These are phyloP conservation scores for Aythya baeri DNA, from an alignment of 2,113 vertebrate species.

Conservation along the genomic window DNA sequence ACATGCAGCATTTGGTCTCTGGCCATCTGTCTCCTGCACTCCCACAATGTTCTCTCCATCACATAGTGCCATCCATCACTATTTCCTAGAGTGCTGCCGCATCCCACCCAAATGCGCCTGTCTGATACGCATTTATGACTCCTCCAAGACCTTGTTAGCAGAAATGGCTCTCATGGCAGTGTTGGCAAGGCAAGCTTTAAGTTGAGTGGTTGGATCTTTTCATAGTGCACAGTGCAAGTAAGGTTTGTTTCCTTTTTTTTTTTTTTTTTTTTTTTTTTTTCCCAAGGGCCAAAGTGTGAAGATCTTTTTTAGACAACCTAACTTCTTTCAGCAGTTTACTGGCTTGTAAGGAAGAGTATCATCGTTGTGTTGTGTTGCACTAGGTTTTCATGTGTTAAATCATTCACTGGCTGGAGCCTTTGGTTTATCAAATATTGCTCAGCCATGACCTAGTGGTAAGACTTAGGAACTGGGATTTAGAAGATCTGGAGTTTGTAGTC, in stretches of 20 bases:
- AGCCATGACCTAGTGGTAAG: not conserved
- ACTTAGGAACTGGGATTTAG: not conserved
- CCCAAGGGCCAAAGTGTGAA: not conserved
- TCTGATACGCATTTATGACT: not conserved
- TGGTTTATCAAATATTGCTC: not conserved
- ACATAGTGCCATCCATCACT: conserved; percentile 52
- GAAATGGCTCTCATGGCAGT: not conserved
- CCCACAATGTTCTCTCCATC: conserved; percentile 46
- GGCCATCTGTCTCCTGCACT: conserved; percentile 51
- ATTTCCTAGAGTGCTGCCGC: not conserved
- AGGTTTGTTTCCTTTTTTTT: not conserved
- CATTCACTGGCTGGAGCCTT: not conserved
- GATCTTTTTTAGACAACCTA: not conserved
- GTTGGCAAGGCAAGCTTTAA: not conserved
- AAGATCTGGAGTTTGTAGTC: not conserved
- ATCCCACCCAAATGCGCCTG: not conserved
- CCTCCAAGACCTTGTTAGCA: not conserved
- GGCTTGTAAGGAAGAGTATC: not conserved
- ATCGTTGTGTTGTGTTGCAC: not conserved
- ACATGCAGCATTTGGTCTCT: conserved; percentile 47
- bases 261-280: not conserved
- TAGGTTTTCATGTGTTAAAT: not conserved
- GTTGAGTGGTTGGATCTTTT: not conserved
- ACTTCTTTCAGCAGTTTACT: not conserved
- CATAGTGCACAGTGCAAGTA: not conserved